Percentiles rank a stretch among this genome's conserved stretches.
These are phyloP conservation scores for Drosophila sechellia DNA, from an alignment of 1,140 invertebrate genomes.

Conservation along the genomic window DNA sequence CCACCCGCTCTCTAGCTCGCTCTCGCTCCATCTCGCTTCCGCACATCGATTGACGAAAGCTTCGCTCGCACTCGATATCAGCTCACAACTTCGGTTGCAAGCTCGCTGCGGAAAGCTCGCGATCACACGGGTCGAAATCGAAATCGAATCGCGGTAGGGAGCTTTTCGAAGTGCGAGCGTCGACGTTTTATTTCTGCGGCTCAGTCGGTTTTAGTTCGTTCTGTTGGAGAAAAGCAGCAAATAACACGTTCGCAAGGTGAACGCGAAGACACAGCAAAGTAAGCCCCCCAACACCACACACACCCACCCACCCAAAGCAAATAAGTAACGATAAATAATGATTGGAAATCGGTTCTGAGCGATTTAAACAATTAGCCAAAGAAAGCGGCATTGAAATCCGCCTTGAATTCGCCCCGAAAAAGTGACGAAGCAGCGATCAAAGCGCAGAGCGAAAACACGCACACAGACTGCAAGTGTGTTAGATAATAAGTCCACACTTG, in stretches of 20 bases:
- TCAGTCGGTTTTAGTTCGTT: constrained; percentile 75
- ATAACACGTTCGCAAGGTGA: constrained; percentile 70
- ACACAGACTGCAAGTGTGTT: constrained; percentile 45
- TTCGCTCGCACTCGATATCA: constrained; percentile 44
- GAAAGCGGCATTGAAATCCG: constrained; percentile 2
- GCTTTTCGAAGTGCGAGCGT: constrained; percentile 72
- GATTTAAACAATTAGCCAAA: not conserved
- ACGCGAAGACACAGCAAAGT: constrained; percentile 71
- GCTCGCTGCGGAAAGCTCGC: constrained; percentile 48
- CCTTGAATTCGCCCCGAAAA: constrained; percentile 28
- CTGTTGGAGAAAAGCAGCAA: constrained; percentile 75
- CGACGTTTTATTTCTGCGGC: constrained; percentile 52
- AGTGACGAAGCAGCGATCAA: constrained; percentile 57
- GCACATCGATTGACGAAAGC: constrained; percentile 30
- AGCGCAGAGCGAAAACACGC: constrained; percentile 18
- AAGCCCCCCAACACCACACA: constrained; percentile 35
- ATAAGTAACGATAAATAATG: constrained; percentile 18
- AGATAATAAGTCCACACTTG: constrained; percentile 50
- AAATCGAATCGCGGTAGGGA: constrained; percentile 27
- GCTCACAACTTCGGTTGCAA: constrained; percentile 54
- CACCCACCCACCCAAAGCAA: constrained; percentile 4
- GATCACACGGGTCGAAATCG: constrained; percentile 36
- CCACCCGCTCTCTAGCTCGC: not conserved
- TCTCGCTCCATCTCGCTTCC: not conserved
- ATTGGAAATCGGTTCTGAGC: constrained; percentile 3